Base-by-base conservation (phyloP, 2,888 invertebrate genomes). In the Crepidodera aurea region DNA sequence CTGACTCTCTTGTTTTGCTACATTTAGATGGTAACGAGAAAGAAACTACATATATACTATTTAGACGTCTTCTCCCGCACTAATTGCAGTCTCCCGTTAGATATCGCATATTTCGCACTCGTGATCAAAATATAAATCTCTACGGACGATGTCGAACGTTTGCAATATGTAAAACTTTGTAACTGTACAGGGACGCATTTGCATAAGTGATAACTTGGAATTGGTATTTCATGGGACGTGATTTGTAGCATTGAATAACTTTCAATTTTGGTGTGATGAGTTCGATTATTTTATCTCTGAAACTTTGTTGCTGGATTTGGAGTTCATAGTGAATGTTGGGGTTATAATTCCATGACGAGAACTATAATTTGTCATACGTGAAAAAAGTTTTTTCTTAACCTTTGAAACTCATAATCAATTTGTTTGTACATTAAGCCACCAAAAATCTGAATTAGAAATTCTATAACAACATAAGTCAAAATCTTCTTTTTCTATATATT, bases 91-190 rank as follows among this genome's bases (percentile, higher is more conserved):
- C 60, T 62, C 58, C 56, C 62, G 54, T 64, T 59, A 65, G 67
- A 68, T 62, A 65, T 63, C 66, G 62, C 66, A 53, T 65, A 66
- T 67, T 67, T 68, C 57, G 51, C 32, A 53, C 40, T 62, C 66
- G 69, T 69, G 69, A 69, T 65, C 68, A 61, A 62, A 66, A 70
- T 70, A 65, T 64, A 59, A 64, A 67, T 67, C 62, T 48, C 46
- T 25, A 27, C 25, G 44, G 56, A 55, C 55, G 40, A 51, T 48
- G 61, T 50, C 44, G 42, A 46, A 57, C 51, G 39, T 53, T 51
- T 34, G 57, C 62, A 53, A 62, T 62, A 57, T 56, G 62, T 51
- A 62, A 62, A 62, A 62, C 57, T 62, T 48, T 39, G 42, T 34
- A 53, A 48, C 46, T 39, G 51, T 18, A 18, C 51, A 12, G 57